Conservation (phyloP, 2,888 invertebrate genomes). For the Rhingia campestris region DNA sequence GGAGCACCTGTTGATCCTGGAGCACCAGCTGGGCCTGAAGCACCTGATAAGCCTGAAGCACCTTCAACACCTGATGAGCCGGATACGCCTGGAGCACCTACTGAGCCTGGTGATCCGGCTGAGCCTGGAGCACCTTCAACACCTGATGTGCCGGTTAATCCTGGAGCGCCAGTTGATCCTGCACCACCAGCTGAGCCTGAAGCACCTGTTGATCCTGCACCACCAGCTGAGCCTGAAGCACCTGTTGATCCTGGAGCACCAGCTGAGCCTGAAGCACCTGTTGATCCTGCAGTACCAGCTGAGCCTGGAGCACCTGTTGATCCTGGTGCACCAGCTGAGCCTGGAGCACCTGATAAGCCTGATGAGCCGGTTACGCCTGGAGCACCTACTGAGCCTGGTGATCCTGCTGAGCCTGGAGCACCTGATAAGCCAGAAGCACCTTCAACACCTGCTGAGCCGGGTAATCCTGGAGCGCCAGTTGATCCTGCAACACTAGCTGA, state of each 20-base stretch:
- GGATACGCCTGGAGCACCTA: background rate
- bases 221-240: no score
- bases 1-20: background rate
- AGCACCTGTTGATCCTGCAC: background rate
- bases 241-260: background rate
- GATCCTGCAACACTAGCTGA: background rate
- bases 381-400: background rate
- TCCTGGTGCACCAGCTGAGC: background rate
- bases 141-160: background rate
- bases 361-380: background rate
- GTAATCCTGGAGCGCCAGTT: background rate
- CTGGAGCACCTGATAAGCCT: background rate
- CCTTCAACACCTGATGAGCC: background rate
- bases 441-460: background rate
- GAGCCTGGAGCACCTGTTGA: background rate
- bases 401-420: background rate
- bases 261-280: constrained; percentile 6
- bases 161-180: constrained; percentile 11
- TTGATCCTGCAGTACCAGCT: background rate
- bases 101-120: background rate
- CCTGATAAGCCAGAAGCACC: background rate
- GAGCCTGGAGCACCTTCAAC: background rate
- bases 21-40: background rate
- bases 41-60: background rate
- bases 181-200: background rate